These are phyloP conservation scores for Petrocephalus zakoni DNA, from an alignment of 2,113 vertebrate species.

Conservation along the genomic window DNA sequence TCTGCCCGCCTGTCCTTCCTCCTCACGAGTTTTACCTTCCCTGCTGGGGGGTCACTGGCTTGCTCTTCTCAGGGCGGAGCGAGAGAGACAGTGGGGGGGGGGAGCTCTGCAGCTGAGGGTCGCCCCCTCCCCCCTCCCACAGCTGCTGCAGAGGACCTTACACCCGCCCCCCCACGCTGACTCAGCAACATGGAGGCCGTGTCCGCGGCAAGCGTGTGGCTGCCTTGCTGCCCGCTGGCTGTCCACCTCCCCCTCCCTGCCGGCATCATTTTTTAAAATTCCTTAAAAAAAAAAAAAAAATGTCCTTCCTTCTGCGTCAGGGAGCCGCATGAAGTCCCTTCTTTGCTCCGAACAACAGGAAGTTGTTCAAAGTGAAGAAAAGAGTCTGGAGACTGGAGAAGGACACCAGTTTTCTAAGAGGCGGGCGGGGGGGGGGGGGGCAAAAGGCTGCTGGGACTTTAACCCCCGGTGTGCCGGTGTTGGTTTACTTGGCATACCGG, in stretches of 20 bases:
- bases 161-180: not conserved
- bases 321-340: not conserved
- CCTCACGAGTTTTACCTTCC: not conserved
- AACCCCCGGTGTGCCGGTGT: not conserved
- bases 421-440: not conserved
- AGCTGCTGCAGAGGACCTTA: not conserved
- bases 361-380: slow-evolving; percentile 14
- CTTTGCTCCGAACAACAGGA: not conserved
- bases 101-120: not conserved
- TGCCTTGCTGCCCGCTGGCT: not conserved
- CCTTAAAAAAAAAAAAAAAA: not conserved
- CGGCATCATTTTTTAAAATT: not conserved
- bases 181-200: not conserved
- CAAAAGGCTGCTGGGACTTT: not conserved
- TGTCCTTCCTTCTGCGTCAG: slow-evolving; percentile 1
- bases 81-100: not conserved
- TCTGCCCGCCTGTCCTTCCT: not conserved
- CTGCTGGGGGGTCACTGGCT: not conserved
- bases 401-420: not conserved
- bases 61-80: not conserved
- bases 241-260: not conserved
- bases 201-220: not conserved
- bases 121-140: not conserved
- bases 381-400: not conserved
- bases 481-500: not conserved